phyloP scores from a whole-genome alignment of 2,797 vertebrate species.

The Falco concolor region DNA sequence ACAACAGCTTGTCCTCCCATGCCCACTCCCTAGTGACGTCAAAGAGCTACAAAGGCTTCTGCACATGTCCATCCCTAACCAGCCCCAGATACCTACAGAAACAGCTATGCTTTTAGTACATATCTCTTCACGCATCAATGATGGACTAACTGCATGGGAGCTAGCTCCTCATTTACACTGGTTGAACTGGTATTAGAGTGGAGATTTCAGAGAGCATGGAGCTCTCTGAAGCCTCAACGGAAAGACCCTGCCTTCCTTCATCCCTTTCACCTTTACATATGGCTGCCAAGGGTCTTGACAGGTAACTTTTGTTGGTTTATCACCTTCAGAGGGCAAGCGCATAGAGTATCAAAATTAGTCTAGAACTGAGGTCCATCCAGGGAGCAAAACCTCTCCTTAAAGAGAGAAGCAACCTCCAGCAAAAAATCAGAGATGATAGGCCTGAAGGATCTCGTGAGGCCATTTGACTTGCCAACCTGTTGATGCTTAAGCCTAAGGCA shows the following conservation, averaged over 20 bases:
- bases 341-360: neutral
- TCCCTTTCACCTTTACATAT: neutral
- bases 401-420: neutral
- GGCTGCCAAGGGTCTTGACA: neutral
- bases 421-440: neutral
- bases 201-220: neutral
- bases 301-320: neutral
- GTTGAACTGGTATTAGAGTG: neutral
- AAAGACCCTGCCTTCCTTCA: neutral
- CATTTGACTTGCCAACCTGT: neutral
- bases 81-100: neutral
- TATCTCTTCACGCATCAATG: neutral
- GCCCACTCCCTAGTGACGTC: neutral
- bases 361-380: neutral
- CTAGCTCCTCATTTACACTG: neutral
- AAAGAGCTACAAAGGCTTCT: neutral
- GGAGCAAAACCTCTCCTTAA: neutral
- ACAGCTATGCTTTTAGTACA: neutral
- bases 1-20: neutral
- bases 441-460: neutral
- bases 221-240: neutral
- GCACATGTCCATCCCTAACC: neutral
- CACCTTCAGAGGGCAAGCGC: neutral
- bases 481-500: neutral
- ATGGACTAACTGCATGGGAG: neutral